Percentiles rank a stretch among this genome's conserved stretches.
These are phyloP conservation scores for Molossus molossus DNA, from an alignment of 2,797 vertebrate genomes.

Conservation along the genomic window DNA sequence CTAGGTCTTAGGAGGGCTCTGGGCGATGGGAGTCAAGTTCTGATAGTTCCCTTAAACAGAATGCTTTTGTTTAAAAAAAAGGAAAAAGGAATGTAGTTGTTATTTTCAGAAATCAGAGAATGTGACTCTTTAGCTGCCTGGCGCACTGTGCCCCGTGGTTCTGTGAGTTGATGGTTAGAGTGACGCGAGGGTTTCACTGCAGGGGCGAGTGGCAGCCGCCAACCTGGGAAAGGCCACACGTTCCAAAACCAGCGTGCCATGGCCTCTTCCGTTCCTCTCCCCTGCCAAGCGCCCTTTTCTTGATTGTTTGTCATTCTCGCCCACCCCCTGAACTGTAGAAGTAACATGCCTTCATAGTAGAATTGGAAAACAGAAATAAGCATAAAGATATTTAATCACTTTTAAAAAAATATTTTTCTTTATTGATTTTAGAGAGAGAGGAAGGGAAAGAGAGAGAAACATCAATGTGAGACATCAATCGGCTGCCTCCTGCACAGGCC, in stretches of 20 bases:
- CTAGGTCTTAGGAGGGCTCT: neutral
- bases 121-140: neutral
- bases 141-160: neutral
- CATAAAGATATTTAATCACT: neutral
- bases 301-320: neutral
- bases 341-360: neutral
- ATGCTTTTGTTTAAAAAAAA: neutral
- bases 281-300: neutral
- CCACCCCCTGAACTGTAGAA: neutral
- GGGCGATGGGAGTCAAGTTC: neutral
- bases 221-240: neutral
- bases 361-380: neutral
- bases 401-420: too few species aligned
- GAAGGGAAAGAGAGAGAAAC: too few species aligned
- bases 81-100: neutral
- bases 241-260: neutral
- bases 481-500: too few species aligned
- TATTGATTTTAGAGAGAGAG: too few species aligned
- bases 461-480: too few species aligned
- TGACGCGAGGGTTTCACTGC: too few species aligned
- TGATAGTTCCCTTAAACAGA: neutral
- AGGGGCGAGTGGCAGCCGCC: neutral
- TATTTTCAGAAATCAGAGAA: conserved; percentile 38
- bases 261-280: neutral
- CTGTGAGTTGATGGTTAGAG: neutral